Base-by-base conservation (phyloP, 2,888 invertebrate species). In the Rhaphigaster nebulosa region DNA sequence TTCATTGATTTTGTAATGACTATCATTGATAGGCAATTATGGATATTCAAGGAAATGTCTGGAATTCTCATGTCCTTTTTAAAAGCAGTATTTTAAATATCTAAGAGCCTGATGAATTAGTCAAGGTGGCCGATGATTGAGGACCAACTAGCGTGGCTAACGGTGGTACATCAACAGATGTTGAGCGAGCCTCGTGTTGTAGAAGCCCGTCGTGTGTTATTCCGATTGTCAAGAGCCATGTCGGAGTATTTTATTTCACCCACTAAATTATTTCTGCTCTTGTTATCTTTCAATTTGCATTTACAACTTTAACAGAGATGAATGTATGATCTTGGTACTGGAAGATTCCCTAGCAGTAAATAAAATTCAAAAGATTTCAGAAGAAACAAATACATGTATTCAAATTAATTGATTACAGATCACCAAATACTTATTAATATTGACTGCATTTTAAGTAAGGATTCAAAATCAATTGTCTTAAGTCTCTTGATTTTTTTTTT, bases 141-240 rank as follows among this genome's bases (percentile, higher is more conserved):
- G 10, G n/a, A 65, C 15, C n/a, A 4, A 0, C 29, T 65, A 29
- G 65, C 65, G 65, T 65, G 65, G 4, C 4, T 29, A 65, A 65
- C 65, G 65, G 65, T 29, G 65, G 65, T 65, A 65, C 65, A 65
- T 65, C 65, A 60, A 60, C 6, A 65, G 29, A 65, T 65, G 65
- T 29, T 65, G 65, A 65, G 65, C 13, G 5, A 0, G 13, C 12
- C 15, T 29, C 29, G 29, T 65, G 29, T 65, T 29, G 65, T 29
- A 18, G 65, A 29, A 29, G 65, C n/a, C 26, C 1, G 65, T 60
- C 26, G 10, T 60, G 65, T 29, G 65, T 65, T 65, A n/a, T 10
- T 65, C 29, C 29, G 65, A 3, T 29, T 65, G 65, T 65, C 65
- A 29, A 29, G 29, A 65, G 65, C 65, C 1, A 3, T 65, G 65